Conservation (phyloP, 2,797 vertebrate species). For the Chanos chanos region DNA sequence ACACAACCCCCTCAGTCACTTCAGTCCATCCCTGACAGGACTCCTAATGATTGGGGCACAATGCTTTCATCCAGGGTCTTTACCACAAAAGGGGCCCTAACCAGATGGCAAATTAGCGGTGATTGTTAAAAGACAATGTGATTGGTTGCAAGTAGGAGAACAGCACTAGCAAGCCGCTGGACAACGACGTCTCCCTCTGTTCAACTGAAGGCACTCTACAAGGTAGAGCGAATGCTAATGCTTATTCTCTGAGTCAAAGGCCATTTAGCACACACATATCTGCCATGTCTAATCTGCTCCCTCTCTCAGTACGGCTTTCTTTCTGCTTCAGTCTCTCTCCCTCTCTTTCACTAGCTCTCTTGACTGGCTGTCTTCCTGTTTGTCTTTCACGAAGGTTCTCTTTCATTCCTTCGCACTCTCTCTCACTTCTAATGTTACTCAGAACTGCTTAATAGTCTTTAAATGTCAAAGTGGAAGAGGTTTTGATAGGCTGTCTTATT, state of each 20-base stretch:
- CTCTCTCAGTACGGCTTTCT: not conserved
- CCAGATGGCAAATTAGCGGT: slow-evolving; percentile 78
- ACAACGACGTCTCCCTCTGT: slow-evolving; percentile 7
- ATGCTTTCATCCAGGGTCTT: slow-evolving; percentile 54
- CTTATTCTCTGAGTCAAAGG: not conserved
- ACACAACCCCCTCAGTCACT: slow-evolving; percentile 49
- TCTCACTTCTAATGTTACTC: too few relatives aligned
- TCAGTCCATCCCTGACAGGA: slow-evolving; percentile 60
- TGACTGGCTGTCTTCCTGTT: too few relatives aligned
- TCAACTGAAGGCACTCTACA: too few relatives aligned
- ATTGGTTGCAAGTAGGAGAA: too few relatives aligned
- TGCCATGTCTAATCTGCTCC: slow-evolving; percentile 4
- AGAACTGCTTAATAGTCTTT: too few relatives aligned
- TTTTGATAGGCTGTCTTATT: not conserved
- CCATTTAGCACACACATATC: not conserved
- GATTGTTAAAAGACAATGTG: slow-evolving; percentile 77
- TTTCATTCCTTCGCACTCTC: slow-evolving; percentile 32
- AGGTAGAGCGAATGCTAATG: slow-evolving; percentile 7
- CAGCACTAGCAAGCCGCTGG: too few relatives aligned
- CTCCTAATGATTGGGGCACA: slow-evolving; percentile 64
- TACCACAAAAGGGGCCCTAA: slow-evolving; percentile 60
- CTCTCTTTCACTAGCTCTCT: not conserved
- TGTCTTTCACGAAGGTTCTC: too few relatives aligned
- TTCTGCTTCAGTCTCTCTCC: not conserved
- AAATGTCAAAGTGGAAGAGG: not conserved